phyloP scores from a whole-genome alignment of 1,140 invertebrate genomes.

The Acromyrmex charruanus region DNA sequence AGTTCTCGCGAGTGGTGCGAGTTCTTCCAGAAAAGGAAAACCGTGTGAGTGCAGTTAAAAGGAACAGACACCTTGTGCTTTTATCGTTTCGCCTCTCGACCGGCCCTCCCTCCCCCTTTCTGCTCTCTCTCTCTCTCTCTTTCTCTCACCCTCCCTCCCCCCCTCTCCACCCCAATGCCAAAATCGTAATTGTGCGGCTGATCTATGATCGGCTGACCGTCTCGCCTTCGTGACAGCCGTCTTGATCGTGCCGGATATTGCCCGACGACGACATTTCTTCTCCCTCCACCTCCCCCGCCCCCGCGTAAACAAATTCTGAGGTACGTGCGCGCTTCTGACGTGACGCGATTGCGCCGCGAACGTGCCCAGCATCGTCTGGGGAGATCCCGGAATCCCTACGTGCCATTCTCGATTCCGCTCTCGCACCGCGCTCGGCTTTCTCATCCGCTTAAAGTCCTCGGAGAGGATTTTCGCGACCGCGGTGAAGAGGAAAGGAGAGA shows the following conservation, averaged over 20 bases:
- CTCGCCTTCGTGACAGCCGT: slow-evolving; percentile 23
- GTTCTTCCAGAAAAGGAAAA: not conserved
- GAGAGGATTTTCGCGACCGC: not conserved
- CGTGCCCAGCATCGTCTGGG: slow-evolving; percentile 25
- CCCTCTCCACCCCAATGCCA: too few species aligned
- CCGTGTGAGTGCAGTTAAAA: not conserved
- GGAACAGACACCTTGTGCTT: not conserved
- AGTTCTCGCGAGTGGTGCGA: not conserved
- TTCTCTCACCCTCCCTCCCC: accelerated
- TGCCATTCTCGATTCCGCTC: not conserved
- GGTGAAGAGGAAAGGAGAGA: not conserved
- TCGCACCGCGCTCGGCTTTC: not conserved
- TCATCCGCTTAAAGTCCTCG: not conserved
- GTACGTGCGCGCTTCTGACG: slow-evolving; percentile 31
- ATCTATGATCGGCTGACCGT: not conserved
- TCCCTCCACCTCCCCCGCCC: not conserved
- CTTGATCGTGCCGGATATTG: slow-evolving; percentile 12
- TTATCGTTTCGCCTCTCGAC: not conserved
- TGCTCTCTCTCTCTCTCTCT: not conserved
- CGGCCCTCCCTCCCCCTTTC: not conserved
- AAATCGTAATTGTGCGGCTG: not conserved
- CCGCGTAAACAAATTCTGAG: slow-evolving; percentile 33
- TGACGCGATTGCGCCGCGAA: slow-evolving; percentile 25
- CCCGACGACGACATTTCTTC: not conserved
- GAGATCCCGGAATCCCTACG: not conserved